Base-by-base conservation (phyloP, 1,140 invertebrate species). In the Trigoniulus corallinus region DNA sequence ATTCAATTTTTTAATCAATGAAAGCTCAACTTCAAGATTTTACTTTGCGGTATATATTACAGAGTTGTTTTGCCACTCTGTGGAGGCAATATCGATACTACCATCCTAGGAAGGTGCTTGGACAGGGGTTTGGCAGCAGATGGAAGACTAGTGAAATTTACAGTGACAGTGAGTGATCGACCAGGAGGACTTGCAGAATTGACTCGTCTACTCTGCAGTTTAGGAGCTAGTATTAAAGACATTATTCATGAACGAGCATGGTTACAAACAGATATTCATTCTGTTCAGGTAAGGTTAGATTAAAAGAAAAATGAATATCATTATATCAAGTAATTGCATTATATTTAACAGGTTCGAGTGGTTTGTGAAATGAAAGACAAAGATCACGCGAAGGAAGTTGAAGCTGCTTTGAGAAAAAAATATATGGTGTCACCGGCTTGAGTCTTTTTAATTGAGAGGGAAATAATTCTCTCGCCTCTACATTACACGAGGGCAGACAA, bases 1-100 rank as follows among this genome's bases (percentile, higher is more conserved):
- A n/a, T n/a, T n/a, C n/a, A n/a, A n/a, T n/a, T n/a, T n/a, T n/a
- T n/a, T n/a, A n/a, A n/a, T n/a, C n/a, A n/a, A n/a, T n/a, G n/a
- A n/a, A n/a, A n/a, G n/a, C n/a, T n/a, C n/a, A n/a, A n/a, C n/a
- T n/a, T n/a, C n/a, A n/a, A n/a, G n/a, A n/a, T n/a, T n/a, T n/a
- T n/a, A n/a, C n/a, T n/a, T n/a, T n/a, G n/a, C n/a, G n/a, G n/a
- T n/a, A n/a, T n/a, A n/a, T n/a, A 20, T 15, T 63, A 40, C 53
- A 86, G 84, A 60, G 83, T 94, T 10, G 87, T 88, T 1, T 69
- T 86, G 25, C 72, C 84, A 26, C 62, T 93, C 0, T 85, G 83
- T 62, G 91, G 91, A 1, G 89, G 91, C 23, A 95, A 95, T 68
- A 94, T 95, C 48, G 88, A 94, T 60, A 88, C 87, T 2, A 91